Percentiles rank a stretch among this genome's conserved stretches.
Evolutionary conservation across 2,113 vertebrate species (phyloP).

Genomic region (Corythornis cristatus): DNA sequence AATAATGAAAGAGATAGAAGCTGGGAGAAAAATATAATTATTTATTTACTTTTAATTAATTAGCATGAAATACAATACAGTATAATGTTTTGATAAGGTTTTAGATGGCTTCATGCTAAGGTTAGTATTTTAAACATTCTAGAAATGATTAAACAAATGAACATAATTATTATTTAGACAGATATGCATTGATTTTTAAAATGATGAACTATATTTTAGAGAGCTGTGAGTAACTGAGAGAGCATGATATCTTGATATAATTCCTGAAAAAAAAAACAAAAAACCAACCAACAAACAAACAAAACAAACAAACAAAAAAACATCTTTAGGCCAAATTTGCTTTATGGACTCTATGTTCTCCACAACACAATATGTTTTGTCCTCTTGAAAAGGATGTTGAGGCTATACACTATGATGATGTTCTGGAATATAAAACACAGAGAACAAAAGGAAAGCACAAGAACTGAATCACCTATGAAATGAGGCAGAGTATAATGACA

Average conservation of each 20-base stretch:
- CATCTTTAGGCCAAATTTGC: not conserved
- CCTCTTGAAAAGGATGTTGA: not conserved
- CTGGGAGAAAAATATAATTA: not conserved
- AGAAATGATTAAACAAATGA: not conserved
- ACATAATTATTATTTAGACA: not conserved
- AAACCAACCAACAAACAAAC: no score
- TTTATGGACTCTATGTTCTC: not conserved
- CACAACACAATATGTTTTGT: not conserved
- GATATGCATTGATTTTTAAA: not conserved
- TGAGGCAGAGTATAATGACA: not conserved
- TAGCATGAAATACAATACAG: not conserved
- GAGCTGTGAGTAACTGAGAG: not conserved
- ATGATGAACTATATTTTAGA: not conserved
- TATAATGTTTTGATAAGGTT: not conserved
- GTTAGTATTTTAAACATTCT: not conserved
- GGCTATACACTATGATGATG: not conserved
- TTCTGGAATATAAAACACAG: not conserved
- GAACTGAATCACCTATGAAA: not conserved
- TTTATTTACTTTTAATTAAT: not conserved
- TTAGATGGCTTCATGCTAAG: not conserved
- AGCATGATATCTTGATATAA: not conserved
- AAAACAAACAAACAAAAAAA: no score
- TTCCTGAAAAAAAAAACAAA: not conserved
- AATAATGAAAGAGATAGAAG: not conserved
- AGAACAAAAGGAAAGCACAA: not conserved